Evolutionary conservation across 2,888 invertebrate species (phyloP), one percentile per base, ranked within the genome.

Genomic region (Erannis defoliaria): DNA sequence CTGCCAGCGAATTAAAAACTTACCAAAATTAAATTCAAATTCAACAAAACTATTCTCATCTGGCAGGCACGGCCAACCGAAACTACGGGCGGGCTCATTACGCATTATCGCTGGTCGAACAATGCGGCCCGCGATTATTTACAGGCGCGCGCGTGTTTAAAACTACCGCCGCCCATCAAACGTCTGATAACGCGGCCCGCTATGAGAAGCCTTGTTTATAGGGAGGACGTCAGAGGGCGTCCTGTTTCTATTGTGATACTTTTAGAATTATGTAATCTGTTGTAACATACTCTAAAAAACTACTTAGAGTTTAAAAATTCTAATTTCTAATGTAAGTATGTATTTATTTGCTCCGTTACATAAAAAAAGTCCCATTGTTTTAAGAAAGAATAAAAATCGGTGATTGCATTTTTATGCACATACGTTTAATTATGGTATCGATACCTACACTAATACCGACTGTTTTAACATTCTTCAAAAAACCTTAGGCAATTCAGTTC

Each of bases 161-260:
- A 88, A 88, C 87, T 86, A 86, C 35, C 87, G 66, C 77, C 58
- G 69, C 76, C 78, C 83, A 85, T 86, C 86, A 85, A 82, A 78
- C 29, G 85, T 84, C 82, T 78, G 89, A 89, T 89, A 90, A 84
- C 85, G 78, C 72, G 74, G 72, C 73, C 72, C 76, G 82, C 86
- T 85, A 87, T 88, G 89, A 89, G 88, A 86, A 84, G 82, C 79
- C 82, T 89, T 88, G 88, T 90, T 90, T 89, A 90, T 89, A 81
- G 86, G 78, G 80, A 81, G 84, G 77, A 80, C 77, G 86, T 86
- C 88, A 84, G 79, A 73, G 71, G 76, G 74, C 68, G 56, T 50
- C 51, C 51, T 58, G 88, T 82, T 77, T 86, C 62, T 0, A 88
- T 29, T 85, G 55, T 5, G 78, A 31, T 61, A 72, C 77, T 29